These are phyloP conservation scores for Mesorhabditis spiculigera DNA, from an alignment of 2,888 invertebrate species.

Conservation along the genomic window DNA sequence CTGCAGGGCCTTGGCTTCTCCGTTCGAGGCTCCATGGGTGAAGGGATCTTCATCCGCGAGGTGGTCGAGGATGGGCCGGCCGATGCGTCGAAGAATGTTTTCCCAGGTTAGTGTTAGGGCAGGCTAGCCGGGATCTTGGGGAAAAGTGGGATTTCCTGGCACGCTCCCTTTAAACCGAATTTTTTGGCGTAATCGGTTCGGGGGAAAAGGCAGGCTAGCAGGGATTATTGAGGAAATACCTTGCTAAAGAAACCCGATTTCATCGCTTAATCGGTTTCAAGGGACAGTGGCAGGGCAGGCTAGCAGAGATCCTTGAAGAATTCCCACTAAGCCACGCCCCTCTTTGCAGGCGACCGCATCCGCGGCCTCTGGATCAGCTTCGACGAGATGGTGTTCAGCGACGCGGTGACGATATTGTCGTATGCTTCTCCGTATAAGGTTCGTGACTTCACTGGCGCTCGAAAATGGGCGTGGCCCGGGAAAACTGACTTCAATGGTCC, in stretches of 20 bases:
- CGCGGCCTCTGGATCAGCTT: conserved; percentile 81
- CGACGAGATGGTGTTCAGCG: conserved; percentile 82
- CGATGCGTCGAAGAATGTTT: conserved; percentile 76
- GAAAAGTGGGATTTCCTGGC: too few species aligned
- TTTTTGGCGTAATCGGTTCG: too few species aligned
- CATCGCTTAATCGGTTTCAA: too few species aligned
- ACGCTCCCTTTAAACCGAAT: too few species aligned
- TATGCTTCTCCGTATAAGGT: conserved; percentile 87
- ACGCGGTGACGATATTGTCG: conserved; percentile 81
- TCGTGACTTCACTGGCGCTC: not conserved
- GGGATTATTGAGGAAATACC: too few species aligned
- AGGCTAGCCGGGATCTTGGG: too few species aligned
- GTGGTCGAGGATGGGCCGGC: conserved; percentile 82
- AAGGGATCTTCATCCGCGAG: conserved; percentile 83
- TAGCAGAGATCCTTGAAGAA: too few species aligned
- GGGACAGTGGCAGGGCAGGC: too few species aligned
- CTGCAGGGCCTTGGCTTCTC: conserved; percentile 42
- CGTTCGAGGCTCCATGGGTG: conserved; percentile 57
- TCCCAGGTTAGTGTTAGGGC: conserved; percentile 75
- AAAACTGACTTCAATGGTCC: not conserved
- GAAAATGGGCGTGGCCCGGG: not conserved
- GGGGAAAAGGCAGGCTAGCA: too few species aligned
- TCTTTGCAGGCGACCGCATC: conserved; percentile 77
- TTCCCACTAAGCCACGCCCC: not conserved
- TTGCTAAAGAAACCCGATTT: too few species aligned